Evolutionary conservation across 2,888 invertebrate genomes (phyloP).

Genomic region (Pristionchus fissidentatus): DNA sequence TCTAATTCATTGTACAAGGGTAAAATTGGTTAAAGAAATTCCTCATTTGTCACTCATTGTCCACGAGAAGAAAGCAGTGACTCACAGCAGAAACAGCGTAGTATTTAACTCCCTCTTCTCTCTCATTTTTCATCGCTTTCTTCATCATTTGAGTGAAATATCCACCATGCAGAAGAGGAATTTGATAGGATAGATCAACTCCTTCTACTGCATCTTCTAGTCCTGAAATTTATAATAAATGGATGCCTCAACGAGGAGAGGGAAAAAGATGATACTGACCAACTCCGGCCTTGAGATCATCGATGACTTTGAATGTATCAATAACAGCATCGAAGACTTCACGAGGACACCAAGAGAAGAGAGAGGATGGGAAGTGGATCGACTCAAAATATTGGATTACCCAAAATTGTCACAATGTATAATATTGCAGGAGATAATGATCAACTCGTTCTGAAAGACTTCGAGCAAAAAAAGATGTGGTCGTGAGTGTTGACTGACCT

Average conservation of each 20-base stretch:
- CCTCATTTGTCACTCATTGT: neutral
- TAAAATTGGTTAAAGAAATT: neutral
- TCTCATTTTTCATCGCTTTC: neutral
- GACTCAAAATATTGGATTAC: neutral
- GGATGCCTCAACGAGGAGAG: no score
- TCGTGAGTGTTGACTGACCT: no score
- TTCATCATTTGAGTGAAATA: conserved; percentile 33
- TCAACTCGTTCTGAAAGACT: no score
- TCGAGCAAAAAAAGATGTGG: no score
- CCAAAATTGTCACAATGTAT: no score
- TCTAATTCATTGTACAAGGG: neutral
- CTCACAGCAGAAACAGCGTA: neutral
- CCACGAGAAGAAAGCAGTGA: neutral
- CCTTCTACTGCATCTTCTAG: conserved; percentile 5
- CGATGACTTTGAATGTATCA: neutral
- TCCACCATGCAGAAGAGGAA: neutral
- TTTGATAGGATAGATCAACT: neutral
- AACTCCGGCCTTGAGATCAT: conserved; percentile 23
- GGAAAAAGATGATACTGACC: neutral
- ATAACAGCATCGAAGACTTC: conserved; percentile 8
- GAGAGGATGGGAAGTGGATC: neutral
- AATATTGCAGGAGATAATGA: neutral
- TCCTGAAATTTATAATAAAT: neutral
- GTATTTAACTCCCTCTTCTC: neutral
- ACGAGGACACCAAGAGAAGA: neutral